Conservation (phyloP, 1,140 invertebrate genomes). For the Apis dorsata region DNA sequence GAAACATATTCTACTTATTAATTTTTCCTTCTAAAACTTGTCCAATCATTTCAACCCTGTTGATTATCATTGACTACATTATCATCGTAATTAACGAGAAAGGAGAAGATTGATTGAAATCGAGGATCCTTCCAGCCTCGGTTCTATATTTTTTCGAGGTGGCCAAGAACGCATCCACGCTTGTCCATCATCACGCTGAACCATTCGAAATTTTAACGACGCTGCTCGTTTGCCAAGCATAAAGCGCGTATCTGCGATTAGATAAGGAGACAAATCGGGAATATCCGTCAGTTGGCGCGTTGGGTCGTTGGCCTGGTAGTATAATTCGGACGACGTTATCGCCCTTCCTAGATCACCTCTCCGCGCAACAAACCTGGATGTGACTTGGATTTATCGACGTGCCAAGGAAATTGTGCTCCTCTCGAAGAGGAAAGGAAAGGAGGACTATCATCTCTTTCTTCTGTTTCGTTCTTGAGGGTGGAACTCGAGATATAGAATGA, state of each 20-base stretch:
- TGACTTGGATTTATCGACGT: slow-evolving; percentile 51
- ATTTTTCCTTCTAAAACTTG: no score
- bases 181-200: slow-evolving; percentile 43
- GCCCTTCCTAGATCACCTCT: slow-evolving; percentile 37
- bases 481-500: no score
- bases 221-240: slow-evolving; percentile 36
- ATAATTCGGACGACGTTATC: slow-evolving; percentile 57
- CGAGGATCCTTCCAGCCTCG: slow-evolving; percentile 15
- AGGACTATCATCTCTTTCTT: no score
- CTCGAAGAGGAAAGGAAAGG: no score
- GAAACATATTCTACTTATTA: no score
- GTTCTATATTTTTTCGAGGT: slow-evolving; percentile 50
- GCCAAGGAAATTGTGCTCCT: slow-evolving; percentile 48
- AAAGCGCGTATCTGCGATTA: slow-evolving; percentile 57
- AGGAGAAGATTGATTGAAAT: slow-evolving; percentile 2
- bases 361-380: slow-evolving; percentile 29
- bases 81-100: not conserved
- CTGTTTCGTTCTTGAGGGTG: no score
- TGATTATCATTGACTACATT: no score
- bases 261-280: slow-evolving; percentile 63
- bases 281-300: slow-evolving; percentile 54
- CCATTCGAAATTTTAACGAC: slow-evolving; percentile 36
- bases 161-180: slow-evolving; percentile 53
- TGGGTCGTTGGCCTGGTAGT: slow-evolving; percentile 13
- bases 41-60: no score